phyloP scores from a whole-genome alignment of 1,140 invertebrate genomes.

The Harpegnathos saltator region DNA sequence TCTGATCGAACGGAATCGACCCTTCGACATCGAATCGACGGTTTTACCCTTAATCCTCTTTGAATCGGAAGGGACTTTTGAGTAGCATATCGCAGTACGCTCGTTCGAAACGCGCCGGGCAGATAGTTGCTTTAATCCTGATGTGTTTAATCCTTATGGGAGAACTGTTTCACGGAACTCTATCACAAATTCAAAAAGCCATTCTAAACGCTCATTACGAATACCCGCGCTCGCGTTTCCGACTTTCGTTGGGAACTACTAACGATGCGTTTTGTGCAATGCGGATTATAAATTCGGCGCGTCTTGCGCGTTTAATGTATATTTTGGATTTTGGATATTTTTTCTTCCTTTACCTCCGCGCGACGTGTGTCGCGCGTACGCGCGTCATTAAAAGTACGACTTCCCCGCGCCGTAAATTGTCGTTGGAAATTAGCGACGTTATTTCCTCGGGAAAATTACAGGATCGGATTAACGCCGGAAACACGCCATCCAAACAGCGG shows the following conservation, averaged over 20 bases:
- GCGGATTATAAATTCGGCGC: not conserved
- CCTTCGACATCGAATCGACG: conserved; percentile 53
- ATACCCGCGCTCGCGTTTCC: not conserved
- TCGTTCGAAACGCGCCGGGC: conserved; percentile 1
- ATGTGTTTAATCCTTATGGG: conserved; percentile 46
- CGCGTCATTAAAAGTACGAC: not conserved
- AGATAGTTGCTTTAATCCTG: conserved; percentile 46
- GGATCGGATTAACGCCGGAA: not conserved
- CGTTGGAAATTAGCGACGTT: not conserved
- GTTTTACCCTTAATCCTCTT: conserved; percentile 45
- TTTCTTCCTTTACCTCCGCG: not conserved
- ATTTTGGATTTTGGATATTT: too few species aligned
- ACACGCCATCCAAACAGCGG: not conserved
- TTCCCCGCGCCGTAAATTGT: not conserved
- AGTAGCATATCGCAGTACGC: conserved; percentile 13
- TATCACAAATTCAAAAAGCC: conserved; percentile 59
- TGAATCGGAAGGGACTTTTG: conserved; percentile 20
- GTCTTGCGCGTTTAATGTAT: not conserved
- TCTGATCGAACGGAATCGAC: conserved; percentile 49
- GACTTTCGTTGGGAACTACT: conserved; percentile 7
- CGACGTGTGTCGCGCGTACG: too few species aligned
- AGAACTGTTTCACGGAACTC: conserved; percentile 37
- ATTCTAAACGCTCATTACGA: conserved; percentile 14
- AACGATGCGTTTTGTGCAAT: conserved; percentile 11
- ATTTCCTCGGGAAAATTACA: not conserved